Evolutionary conservation across 2,113 vertebrate species (phyloP).

Genomic region (Shinisaurus crocodilurus): DNA sequence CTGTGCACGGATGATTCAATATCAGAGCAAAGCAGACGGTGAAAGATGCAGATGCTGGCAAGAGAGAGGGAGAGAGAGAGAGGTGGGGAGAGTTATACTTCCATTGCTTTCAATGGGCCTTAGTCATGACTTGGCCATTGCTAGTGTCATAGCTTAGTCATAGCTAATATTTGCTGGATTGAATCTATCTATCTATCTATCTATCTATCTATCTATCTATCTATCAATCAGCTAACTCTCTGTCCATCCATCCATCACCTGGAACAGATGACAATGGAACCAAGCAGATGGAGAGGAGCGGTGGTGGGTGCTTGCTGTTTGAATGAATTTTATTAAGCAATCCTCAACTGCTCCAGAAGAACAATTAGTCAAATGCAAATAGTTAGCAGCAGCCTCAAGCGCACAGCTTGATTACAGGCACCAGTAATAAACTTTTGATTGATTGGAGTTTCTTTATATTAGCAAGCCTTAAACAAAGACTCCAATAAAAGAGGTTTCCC

Average conservation of each 20-base stretch:
- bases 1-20: too few relatives aligned
- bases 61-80: too few relatives aligned
- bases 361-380: slow-evolving; percentile 37
- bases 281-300: not conserved
- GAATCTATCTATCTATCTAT: not conserved
- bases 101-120: not conserved
- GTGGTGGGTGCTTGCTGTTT: not conserved
- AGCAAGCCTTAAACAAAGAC: not conserved
- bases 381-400: slow-evolving; percentile 15
- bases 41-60: too few relatives aligned
- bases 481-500: not conserved
- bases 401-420: slow-evolving; percentile 16
- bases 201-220: too few relatives aligned
- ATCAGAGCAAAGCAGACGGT: too few relatives aligned
- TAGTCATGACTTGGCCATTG: not conserved
- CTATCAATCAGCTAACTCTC: not conserved
- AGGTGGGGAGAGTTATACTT: too few relatives aligned
- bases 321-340: not conserved
- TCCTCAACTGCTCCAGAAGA: slow-evolving; percentile 15
- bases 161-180: not conserved
- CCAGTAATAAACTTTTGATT: slow-evolving; percentile 27
- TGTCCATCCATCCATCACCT: not conserved
- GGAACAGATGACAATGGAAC: not conserved
- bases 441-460: slow-evolving; percentile 3
- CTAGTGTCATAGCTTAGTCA: not conserved